These are phyloP conservation scores for Magallana angulata DNA, from an alignment of 1,140 invertebrate genomes.

Conservation along the genomic window DNA sequence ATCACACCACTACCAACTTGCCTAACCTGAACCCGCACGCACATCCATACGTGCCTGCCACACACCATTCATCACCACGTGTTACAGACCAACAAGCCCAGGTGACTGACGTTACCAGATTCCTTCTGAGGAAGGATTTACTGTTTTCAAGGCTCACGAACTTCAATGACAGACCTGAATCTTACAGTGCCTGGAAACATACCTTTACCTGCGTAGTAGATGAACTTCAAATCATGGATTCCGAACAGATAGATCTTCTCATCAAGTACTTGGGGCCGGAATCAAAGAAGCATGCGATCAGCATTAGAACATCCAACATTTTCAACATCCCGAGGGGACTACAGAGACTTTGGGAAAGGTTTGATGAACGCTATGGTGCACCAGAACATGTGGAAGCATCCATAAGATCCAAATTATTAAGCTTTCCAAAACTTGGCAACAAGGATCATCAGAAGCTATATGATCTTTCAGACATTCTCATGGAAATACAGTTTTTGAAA, in stretches of 20 bases:
- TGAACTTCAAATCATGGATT: constrained; percentile 30
- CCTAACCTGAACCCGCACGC: too few relatives aligned
- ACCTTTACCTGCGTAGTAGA: constrained; percentile 40
- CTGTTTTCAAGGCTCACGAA: constrained; percentile 39
- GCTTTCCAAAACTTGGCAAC: constrained; percentile 54
- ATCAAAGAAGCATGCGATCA: constrained; percentile 47
- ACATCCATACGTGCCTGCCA: too few relatives aligned
- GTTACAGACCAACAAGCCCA: too few relatives aligned
- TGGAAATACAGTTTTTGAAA: constrained; percentile 53
- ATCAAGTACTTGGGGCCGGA: constrained; percentile 54
- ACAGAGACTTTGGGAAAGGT: constrained; percentile 41
- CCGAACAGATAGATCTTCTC: constrained; percentile 58
- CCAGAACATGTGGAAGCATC: constrained; percentile 52
- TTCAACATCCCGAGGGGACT: constrained; percentile 39
- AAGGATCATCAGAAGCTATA: constrained; percentile 56
- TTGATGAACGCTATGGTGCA: constrained; percentile 59
- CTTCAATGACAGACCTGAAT: constrained; percentile 46
- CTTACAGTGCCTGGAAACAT: constrained; percentile 49
- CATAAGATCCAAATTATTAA: constrained; percentile 42
- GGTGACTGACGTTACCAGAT: constrained; percentile 26
- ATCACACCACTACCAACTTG: too few relatives aligned
- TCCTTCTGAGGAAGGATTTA: constrained; percentile 47
- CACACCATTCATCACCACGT: too few relatives aligned
- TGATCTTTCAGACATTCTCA: constrained; percentile 56
- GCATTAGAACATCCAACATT: constrained; percentile 47